Percentiles rank a stretch among this genome's conserved stretches.
phyloP scores from a whole-genome alignment of 2,113 vertebrate genomes.

The Hemicordylus capensis region DNA sequence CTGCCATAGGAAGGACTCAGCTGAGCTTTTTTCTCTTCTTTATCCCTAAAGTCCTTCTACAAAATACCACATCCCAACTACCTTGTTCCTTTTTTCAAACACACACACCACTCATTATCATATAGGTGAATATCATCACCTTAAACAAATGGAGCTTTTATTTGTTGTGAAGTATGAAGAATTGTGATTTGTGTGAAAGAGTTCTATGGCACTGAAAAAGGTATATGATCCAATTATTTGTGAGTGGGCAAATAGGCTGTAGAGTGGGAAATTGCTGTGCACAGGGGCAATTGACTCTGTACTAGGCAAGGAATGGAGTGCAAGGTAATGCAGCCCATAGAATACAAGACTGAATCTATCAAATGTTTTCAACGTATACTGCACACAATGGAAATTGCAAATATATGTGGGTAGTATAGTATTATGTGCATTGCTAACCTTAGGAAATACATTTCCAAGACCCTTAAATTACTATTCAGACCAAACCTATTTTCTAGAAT shows the following conservation, averaged over 20 bases:
- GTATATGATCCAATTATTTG: too few species aligned
- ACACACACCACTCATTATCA: too few species aligned
- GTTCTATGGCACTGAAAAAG: too few species aligned
- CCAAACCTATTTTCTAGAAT: neutral
- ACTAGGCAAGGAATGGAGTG: neutral
- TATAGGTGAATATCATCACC: too few species aligned
- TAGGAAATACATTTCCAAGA: too few species aligned
- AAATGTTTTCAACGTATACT: neutral
- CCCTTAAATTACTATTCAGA: too few species aligned
- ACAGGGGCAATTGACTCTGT: neutral
- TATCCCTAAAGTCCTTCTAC: neutral
- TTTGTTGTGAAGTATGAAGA: too few species aligned
- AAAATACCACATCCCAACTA: neutral
- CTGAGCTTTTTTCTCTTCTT: neutral
- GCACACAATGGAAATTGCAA: neutral
- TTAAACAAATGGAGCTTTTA: too few species aligned
- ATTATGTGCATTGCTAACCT: too few species aligned
- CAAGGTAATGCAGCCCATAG: neutral
- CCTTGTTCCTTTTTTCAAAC: neutral
- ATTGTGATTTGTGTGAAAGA: too few species aligned
- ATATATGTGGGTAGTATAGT: neutral
- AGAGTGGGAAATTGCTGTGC: neutral
- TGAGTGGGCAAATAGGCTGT: too few species aligned
- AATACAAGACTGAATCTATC: neutral
- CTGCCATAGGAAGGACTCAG: neutral